These are phyloP conservation scores for Oophaga sylvatica DNA, from an alignment of 2,797 vertebrate species.

Conservation along the genomic window DNA sequence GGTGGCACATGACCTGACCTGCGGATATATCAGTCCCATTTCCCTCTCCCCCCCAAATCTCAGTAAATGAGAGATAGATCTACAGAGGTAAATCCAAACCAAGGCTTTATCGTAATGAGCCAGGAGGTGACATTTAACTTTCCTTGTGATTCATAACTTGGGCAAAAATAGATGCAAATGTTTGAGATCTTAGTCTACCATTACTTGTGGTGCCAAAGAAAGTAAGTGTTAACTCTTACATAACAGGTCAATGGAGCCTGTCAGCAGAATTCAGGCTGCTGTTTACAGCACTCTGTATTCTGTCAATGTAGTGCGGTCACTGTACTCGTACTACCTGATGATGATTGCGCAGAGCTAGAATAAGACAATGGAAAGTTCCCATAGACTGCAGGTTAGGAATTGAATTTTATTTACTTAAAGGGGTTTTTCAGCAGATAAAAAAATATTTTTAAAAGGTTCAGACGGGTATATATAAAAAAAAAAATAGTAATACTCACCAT, in stretches of 20 bases:
- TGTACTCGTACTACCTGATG: too few species aligned
- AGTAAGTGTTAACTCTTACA: not conserved
- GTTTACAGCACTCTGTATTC: not conserved
- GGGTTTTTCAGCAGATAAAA: too few species aligned
- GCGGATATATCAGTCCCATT: not conserved
- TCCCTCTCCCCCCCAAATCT: not conserved
- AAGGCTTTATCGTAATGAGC: conserved; percentile 6
- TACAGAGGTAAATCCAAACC: not conserved
- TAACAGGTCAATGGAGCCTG: not conserved
- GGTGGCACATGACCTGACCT: not conserved
- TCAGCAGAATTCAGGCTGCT: not conserved
- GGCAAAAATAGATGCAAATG: conserved; percentile 19
- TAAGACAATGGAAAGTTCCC: too few species aligned
- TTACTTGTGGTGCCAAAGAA: not conserved
- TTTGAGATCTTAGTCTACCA: conserved; percentile 8
- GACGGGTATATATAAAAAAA: too few species aligned
- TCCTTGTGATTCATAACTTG: conserved; percentile 21
- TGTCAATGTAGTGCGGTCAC: not conserved
- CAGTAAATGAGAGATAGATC: conserved; percentile 20
- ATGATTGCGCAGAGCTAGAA: too few species aligned
- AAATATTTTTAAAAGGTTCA: too few species aligned
- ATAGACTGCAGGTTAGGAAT: too few species aligned
- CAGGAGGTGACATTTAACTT: conserved; percentile 4
- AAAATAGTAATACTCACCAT: too few species aligned
- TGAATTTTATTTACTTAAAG: too few species aligned